Evolutionary conservation across 2,888 invertebrate species (phyloP).

Genomic region (Neuroscelio doddi): DNA sequence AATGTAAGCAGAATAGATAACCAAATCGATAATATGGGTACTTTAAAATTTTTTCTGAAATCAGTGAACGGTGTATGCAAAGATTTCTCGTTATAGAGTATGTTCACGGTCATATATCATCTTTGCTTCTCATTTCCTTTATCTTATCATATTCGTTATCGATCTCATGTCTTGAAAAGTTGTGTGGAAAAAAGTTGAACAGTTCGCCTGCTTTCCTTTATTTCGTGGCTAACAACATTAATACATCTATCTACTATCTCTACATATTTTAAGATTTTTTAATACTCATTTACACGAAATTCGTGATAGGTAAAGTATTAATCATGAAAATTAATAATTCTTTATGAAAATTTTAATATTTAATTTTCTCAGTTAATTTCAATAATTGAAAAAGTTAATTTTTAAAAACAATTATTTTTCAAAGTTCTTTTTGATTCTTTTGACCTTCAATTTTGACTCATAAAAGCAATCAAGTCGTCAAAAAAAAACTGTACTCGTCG

Average conservation of each 20-base stretch:
- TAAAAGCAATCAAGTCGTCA: too few species aligned
- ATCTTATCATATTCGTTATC: slow-evolving; percentile 34
- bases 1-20: slow-evolving; percentile 44
- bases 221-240: slow-evolving; percentile 38
- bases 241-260: slow-evolving; percentile 28
- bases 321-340: too few species aligned
- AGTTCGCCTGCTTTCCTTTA: slow-evolving; percentile 44
- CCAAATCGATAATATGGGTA: slow-evolving; percentile 45
- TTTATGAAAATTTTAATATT: too few species aligned
- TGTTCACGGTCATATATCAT: slow-evolving; percentile 45
- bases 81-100: slow-evolving; percentile 46
- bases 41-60: slow-evolving; percentile 46
- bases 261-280: background rate
- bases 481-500: too few species aligned
- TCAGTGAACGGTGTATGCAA: slow-evolving; percentile 44
- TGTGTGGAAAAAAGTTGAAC: slow-evolving; percentile 41
- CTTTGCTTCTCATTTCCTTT: slow-evolving; percentile 39
- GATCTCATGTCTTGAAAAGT: slow-evolving; percentile 14
- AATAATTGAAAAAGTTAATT: too few species aligned
- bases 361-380: too few species aligned
- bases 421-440: too few species aligned
- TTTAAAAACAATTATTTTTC: too few species aligned
- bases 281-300: background rate
- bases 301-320: too few species aligned
- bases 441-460: too few species aligned